Percentiles rank a stretch among this genome's conserved stretches.
These are phyloP conservation scores for Rhegmatorhina hoffmannsi DNA, from an alignment of 2,113 vertebrate species.

Conservation along the genomic window DNA sequence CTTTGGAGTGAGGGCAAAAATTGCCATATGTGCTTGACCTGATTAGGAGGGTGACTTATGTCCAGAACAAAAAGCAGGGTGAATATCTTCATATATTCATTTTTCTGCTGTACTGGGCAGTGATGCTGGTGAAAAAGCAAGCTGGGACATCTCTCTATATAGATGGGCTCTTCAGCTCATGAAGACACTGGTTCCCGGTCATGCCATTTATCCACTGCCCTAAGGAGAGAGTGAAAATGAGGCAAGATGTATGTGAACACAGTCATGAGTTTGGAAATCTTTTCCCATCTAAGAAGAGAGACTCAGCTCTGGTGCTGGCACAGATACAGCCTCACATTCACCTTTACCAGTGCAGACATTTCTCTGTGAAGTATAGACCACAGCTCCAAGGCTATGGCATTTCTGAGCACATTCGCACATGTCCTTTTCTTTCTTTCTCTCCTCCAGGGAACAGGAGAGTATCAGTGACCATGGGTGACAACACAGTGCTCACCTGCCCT, in stretches of 20 bases:
- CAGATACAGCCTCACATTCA: neutral
- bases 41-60: neutral
- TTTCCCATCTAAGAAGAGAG: neutral
- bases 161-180: neutral
- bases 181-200: neutral
- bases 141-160: neutral
- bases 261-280: neutral
- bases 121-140: neutral
- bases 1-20: neutral
- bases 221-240: neutral
- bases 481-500: neutral
- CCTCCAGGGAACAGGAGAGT: neutral
- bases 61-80: neutral
- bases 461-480: neutral
- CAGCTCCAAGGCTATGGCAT: neutral
- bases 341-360: rapidly evolving
- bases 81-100: neutral
- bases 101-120: neutral
- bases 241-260: neutral
- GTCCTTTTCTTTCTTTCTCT: neutral
- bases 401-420: neutral
- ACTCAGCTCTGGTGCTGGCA: neutral
- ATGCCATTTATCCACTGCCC: neutral
- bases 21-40: neutral
- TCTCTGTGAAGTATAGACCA: neutral